A percentile compares a stretch with the other conserved stretches of the same genome.
Conservation (phyloP, 2,113 vertebrate genomes). For the Thamnaconus septentrionalis region DNA sequence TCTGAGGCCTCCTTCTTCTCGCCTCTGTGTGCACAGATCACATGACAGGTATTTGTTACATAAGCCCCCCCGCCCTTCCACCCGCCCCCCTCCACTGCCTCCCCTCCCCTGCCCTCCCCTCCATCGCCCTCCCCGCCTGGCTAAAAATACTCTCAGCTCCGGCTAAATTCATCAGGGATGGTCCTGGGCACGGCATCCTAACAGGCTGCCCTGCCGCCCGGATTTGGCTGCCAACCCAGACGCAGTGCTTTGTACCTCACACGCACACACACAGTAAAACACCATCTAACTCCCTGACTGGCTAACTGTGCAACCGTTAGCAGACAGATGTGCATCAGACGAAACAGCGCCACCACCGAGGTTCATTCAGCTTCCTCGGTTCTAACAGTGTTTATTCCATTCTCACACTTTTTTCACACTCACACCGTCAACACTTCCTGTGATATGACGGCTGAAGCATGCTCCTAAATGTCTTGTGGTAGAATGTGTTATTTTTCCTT, state of each 20-base stretch:
- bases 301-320: conserved; percentile 22
- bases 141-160: conserved; percentile 74
- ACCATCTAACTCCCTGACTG: conserved; percentile 35
- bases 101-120: too few species aligned
- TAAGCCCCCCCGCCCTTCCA: conserved; percentile 38
- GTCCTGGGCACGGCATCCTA: conserved; percentile 39
- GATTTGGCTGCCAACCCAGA: conserved; percentile 46
- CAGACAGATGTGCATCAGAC: conserved; percentile 1
- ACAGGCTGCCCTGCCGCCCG: conserved; percentile 21
- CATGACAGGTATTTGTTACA: conserved; percentile 72
- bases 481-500: too few species aligned
- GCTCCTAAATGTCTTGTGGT: too few species aligned
- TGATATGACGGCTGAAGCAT: too few species aligned
- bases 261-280: conserved; percentile 33
- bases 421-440: too few species aligned
- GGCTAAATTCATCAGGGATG: conserved; percentile 63
- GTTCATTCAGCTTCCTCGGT: too few species aligned
- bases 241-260: conserved; percentile 21
- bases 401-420: too few species aligned
- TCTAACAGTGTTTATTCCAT: too few species aligned
- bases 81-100: too few species aligned
- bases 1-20: conserved; percentile 18
- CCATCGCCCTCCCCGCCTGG: neutral
- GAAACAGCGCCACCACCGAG: too few species aligned
- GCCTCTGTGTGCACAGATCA: conserved; percentile 47